A percentile compares a stretch with the other conserved stretches of the same genome.
Evolutionary conservation across 2,113 vertebrate species (phyloP).

Genomic region (Parus major): DNA sequence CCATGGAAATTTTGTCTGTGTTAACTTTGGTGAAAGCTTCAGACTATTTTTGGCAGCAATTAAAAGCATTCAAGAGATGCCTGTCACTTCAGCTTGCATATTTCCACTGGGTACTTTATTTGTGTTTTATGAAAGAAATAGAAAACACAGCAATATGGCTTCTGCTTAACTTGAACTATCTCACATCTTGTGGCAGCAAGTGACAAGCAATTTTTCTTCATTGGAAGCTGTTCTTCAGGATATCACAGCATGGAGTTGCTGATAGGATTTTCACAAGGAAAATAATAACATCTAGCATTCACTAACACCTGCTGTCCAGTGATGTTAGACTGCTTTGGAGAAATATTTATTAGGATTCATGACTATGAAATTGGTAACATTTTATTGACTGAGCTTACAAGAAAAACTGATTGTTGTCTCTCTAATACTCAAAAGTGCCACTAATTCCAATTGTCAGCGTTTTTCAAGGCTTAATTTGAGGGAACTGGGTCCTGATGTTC

Average conservation of each 20-base stretch:
- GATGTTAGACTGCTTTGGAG: not conserved
- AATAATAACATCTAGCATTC: not conserved
- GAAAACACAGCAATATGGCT: conserved; percentile 48
- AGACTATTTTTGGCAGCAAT: conserved; percentile 60
- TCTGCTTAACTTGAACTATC: conserved; percentile 45
- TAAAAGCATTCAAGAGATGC: conserved; percentile 60
- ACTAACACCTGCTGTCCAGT: not conserved
- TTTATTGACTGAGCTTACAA: not conserved
- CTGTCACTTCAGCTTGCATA: conserved; percentile 44
- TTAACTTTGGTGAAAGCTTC: conserved; percentile 43
- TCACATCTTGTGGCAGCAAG: not conserved
- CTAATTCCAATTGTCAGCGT: not conserved
- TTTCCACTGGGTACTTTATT: conserved; percentile 54
- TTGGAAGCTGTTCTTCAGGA: conserved; percentile 6
- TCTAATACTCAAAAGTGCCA: not conserved
- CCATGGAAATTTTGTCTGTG: conserved; percentile 22
- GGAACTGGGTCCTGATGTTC: not conserved
- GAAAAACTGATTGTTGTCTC: not conserved
- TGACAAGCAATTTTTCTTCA: conserved; percentile 63
- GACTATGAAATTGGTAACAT: not conserved
- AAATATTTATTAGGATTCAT: not conserved
- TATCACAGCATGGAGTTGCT: not conserved
- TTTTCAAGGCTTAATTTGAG: not conserved
- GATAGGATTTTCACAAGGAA: not conserved
- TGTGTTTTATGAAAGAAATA: conserved; percentile 33